Percentiles rank a stretch among this genome's conserved stretches.
These are phyloP conservation scores for Aeoliscus strigatus DNA, from an alignment of 2,797 vertebrate genomes.

Conservation along the genomic window DNA sequence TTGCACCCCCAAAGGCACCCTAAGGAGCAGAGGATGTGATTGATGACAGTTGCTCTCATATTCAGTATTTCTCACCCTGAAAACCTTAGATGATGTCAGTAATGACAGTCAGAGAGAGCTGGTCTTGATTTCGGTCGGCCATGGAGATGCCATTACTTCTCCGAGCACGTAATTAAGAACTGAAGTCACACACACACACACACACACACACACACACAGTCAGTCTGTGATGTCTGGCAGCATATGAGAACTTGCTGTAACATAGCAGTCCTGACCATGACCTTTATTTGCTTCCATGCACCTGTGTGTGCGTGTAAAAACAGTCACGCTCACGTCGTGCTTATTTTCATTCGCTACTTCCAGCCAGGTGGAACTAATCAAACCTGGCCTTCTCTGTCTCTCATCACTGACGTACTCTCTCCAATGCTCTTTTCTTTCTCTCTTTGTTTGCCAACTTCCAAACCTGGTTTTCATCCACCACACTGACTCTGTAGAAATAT, in stretches of 20 bases:
- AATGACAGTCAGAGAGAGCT: too few relatives aligned
- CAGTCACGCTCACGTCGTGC: constrained; percentile 7
- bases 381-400: constrained; percentile 19
- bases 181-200: too few relatives aligned
- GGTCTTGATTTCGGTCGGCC: too few relatives aligned
- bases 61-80: too few relatives aligned
- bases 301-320: background rate
- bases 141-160: too few relatives aligned
- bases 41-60: constrained; percentile 26
- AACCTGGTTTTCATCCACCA: constrained; percentile 22
- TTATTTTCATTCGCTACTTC: constrained; percentile 25
- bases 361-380: constrained; percentile 48
- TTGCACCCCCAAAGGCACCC: constrained; percentile 15
- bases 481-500: constrained; percentile 8
- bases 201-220: background rate
- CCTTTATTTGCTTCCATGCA: constrained; percentile 12
- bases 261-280: too few relatives aligned
- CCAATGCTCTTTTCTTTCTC: constrained; percentile 8
- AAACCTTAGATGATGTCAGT: too few relatives aligned
- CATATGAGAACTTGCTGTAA: too few relatives aligned
- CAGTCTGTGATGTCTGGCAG: too few relatives aligned
- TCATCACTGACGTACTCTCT: constrained; percentile 17
- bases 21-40: constrained; percentile 21
- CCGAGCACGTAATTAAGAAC: too few relatives aligned
- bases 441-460: constrained; percentile 12